phyloP scores from a whole-genome alignment of 2,888 invertebrate genomes.

The Parochlus steinenii region DNA sequence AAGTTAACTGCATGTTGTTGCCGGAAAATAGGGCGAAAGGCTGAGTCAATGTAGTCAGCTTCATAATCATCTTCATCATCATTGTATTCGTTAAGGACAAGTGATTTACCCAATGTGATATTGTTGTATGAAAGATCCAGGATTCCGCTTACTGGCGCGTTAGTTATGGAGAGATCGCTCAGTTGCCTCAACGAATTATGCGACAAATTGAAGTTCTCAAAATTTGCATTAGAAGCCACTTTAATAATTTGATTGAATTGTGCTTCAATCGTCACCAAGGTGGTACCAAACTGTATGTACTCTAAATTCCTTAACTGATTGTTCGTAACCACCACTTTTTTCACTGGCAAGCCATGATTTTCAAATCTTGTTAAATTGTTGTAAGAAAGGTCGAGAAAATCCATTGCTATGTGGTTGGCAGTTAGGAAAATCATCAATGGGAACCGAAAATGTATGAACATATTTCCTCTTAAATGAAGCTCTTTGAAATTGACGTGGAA shows the following conservation, averaged over 20 bases:
- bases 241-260: not conserved
- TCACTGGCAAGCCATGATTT: constrained; percentile 1
- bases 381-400: constrained; percentile 1
- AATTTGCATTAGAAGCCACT: not conserved
- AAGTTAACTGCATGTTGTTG: no score
- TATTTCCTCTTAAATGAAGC: no score
- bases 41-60: not conserved
- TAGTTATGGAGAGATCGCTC: not conserved
- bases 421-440: not conserved
- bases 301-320: not conserved
- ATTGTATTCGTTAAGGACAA: not conserved
- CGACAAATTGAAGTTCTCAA: not conserved
- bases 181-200: constrained; percentile 3
- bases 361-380: constrained; percentile 1
- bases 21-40: not conserved
- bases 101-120: no score
- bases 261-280: not conserved
- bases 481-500: constrained; percentile 1
- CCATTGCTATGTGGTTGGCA: constrained; percentile 1
- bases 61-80: not conserved
- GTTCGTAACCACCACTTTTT: constrained; percentile 1
- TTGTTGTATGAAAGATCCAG: constrained; percentile 7
- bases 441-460: no score
- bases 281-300: constrained; percentile 1
- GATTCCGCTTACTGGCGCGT: no score